Conservation (phyloP, 1,140 invertebrate species). For the Sminthurides bifidus region DNA sequence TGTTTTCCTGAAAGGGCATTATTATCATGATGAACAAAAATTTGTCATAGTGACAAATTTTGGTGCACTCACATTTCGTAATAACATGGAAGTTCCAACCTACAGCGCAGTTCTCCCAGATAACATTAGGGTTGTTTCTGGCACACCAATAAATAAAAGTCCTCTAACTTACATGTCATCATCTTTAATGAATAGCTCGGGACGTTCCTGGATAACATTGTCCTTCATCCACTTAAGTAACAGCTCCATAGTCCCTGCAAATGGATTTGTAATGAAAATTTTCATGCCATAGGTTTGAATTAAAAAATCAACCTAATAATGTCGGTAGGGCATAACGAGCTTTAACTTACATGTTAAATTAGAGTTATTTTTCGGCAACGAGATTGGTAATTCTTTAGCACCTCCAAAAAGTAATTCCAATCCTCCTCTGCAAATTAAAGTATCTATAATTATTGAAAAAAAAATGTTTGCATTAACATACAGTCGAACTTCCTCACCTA, state of each 20-base stretch:
- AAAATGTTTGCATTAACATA: background rate
- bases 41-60: too few species aligned
- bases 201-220: conserved; percentile 70
- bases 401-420: conserved; percentile 5
- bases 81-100: too few species aligned
- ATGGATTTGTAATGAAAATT: conserved; percentile 3
- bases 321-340: background rate
- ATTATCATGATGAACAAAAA: too few species aligned
- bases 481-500: background rate
- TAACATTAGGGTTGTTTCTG: too few species aligned
- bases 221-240: conserved; percentile 70
- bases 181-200: conserved; percentile 78
- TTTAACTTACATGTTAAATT: background rate
- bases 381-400: background rate
- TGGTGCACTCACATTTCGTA: too few species aligned
- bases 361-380: background rate
- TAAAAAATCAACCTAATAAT: background rate
- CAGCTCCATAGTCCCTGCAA: conserved; percentile 56
- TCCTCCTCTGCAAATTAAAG: conserved; percentile 5
- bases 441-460: background rate
- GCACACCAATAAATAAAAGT: too few species aligned
- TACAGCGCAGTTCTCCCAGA: too few species aligned
- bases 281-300: background rate
- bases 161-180: conserved; percentile 67
- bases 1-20: too few species aligned